phyloP scores from a whole-genome alignment of 2,113 vertebrate genomes.

The Oreamnos americanus region DNA sequence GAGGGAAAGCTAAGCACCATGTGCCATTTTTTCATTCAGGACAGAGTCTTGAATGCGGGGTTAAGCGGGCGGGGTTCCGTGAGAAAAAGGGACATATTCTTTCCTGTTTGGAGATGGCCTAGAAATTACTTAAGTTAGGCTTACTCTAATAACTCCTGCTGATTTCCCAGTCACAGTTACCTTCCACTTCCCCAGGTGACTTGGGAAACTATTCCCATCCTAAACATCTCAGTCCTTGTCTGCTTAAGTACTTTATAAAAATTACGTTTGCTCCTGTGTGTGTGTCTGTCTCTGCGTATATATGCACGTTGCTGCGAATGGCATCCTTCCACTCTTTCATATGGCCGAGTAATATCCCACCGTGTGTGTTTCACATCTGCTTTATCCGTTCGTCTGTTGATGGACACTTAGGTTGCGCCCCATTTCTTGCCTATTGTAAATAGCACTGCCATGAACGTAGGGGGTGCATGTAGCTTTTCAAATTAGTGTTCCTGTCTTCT shows the following conservation, averaged over 20 bases:
- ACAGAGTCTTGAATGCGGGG: not conserved
- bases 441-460: accelerated
- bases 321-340: not conserved
- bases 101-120: not conserved
- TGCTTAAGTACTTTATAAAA: not conserved
- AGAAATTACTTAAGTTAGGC: too few species aligned
- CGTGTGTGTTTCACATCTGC: not conserved
- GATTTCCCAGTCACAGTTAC: not conserved
- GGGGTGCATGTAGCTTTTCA: not conserved
- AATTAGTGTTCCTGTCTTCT: too few species aligned
- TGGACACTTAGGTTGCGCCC: not conserved
- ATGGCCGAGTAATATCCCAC: not conserved
- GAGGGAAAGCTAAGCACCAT: not conserved
- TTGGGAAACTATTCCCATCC: not conserved
- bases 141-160: not conserved
- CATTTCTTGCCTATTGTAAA: not conserved
- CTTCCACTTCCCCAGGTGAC: not conserved
- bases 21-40: not conserved
- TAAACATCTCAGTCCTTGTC: accelerated
- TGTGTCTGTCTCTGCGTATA: not conserved
- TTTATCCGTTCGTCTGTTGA: not conserved
- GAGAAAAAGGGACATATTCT: not conserved
- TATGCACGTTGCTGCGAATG: not conserved
- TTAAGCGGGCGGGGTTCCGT: not conserved
- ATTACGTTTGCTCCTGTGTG: not conserved